Base-by-base conservation (phyloP, 2,888 invertebrate species). In the Latheticus oryzae region DNA sequence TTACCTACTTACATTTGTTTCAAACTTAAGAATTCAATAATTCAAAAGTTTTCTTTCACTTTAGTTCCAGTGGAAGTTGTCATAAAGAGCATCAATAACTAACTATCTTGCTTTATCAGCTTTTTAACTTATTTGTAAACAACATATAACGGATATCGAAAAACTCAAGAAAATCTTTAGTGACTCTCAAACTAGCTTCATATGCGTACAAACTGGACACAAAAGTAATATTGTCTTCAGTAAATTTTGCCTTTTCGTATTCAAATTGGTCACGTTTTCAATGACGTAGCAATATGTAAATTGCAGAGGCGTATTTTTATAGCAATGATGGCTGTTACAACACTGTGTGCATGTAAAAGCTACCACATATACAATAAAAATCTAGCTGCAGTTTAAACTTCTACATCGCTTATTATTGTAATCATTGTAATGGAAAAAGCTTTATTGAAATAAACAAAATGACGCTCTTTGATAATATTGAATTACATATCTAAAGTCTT, bases 41-140 rank as follows among this genome's bases (percentile, higher is more conserved):
- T 51, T 51, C 38, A 38, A 21, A 38, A 51, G 51, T 51, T 51
- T 51, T 37, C n/a, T n/a, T n/a, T n/a, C n/a, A n/a, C n/a, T 51
- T 38, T 40, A 19, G 11, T 21, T 15, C 28, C 5, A 9, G 16
- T 5, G 11, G 30, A 38, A 38, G 13, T 51, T 51, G 13, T 30
- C 19, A 37, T 28, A 26, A 48, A 26, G 37, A 35, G 35, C 26
- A 17, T 32, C 28, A 24, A 26, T 48, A 17, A 30, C 24, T 26
- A 38, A 51, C 51, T 38, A 19, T 15, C 30, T 9, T 30, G 28
- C 47, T 32, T 33, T 33, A 47, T 38, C 51, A 51, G 51, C 47
- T 50, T 50, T 50, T 50, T 51, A 38, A 38, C 30, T 30, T 38
- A 51, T 51, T 51, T 51, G 38, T 38, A 51, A 38, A 51, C 50